Base-by-base conservation (phyloP, 1,140 invertebrate genomes). In the Drosophila simulans region DNA sequence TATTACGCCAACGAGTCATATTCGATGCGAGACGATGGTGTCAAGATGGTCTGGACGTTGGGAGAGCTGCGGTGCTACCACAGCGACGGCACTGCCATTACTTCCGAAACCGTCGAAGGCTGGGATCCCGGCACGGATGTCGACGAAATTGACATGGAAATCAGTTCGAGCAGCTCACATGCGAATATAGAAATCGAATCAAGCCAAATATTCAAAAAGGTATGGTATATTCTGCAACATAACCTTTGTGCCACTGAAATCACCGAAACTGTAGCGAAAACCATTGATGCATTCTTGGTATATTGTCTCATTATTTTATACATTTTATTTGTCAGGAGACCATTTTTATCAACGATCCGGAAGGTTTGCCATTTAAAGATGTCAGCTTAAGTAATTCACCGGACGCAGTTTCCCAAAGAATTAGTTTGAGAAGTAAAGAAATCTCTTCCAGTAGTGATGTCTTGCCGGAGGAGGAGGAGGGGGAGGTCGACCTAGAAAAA, bases 1-100 rank as follows among this genome's bases (percentile, higher is more conserved):
- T 91, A 91, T 17, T 85, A n/a, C 46, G 73, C 55, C n/a, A 91
- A 91, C 39, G 90, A 91, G 54, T 43, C 70, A 34, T 91, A 91
- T 49, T 45, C 83, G 0, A 77, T 86, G 76, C 90, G 90, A 3
- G 68, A 76, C 12, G 90, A 91, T 63, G 86, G 86, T 5, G 71
- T 91, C 5, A 77, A 77, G 5, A 71, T 91, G 64, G 45, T 91
- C 39, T 91, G 90, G 90, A 60, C 77, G 0, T 2, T 4, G 8
- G 70, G 75, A 10, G 27, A 51, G 12, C 37, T 90, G 2, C 70
- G 59, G 20, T 91, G 90, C 55, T 91, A 83, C 56, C 90, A 91
- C 39, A 52, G 37, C 8, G 86, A 91, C 69, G 90, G 90, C 4
- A 90, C 90, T 5, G 48, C 85, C 4, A 77, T 91, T 10, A 73